Evolutionary conservation across 2,888 invertebrate genomes (phyloP), one percentile per base, ranked within the genome.

Genomic region (Eumerus sabulonum): DNA sequence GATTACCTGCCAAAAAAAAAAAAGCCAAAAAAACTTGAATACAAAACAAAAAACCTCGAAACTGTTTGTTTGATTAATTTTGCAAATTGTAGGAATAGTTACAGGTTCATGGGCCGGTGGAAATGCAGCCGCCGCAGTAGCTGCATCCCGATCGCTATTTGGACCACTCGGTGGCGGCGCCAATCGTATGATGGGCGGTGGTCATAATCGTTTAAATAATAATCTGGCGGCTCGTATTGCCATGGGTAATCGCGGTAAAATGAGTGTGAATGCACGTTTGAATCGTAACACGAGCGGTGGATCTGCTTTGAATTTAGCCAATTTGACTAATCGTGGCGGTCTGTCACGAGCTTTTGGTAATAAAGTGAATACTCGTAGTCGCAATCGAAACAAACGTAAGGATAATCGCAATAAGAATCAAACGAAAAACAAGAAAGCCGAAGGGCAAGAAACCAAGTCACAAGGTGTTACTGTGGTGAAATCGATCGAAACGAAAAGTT

Each of bases 71-170:
- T 82, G 82, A 81, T 82, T 82, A 83, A 82, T 83, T 83, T 83
- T 83, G 82, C 79, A 71, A 83, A 84, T 84, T 84, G 81, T 83
- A 83, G 84, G 85, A 82, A 83, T 85, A 83, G 85, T 85, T 82
- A 85, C 85, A 82, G 85, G 85, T 77, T 84, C 84, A 48, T 85
- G 85, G 85, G 84, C 85, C 53, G 82, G 82, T 53, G 82, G 79
- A 51, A 81, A 81, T 77, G 64, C 71, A 72, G 74, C 82, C 40
- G 73, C 77, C 18, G 74, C 82, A 18, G 81, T 54, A 54, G 73
- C 70, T 63, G 67, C 81, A 51, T 81, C 82, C 57, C 82, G 83
- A 56, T 74, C 83, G n/a, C 44, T 84, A 5, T 82, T 82, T 71
- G 83, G 83, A 68, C 82, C 79, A 76, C 74, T 83, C 27, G 76